Percentiles rank a stretch among this genome's conserved stretches.
These are phyloP conservation scores for Boloria euphrosyne DNA, from an alignment of 2,888 invertebrate species.

Conservation along the genomic window DNA sequence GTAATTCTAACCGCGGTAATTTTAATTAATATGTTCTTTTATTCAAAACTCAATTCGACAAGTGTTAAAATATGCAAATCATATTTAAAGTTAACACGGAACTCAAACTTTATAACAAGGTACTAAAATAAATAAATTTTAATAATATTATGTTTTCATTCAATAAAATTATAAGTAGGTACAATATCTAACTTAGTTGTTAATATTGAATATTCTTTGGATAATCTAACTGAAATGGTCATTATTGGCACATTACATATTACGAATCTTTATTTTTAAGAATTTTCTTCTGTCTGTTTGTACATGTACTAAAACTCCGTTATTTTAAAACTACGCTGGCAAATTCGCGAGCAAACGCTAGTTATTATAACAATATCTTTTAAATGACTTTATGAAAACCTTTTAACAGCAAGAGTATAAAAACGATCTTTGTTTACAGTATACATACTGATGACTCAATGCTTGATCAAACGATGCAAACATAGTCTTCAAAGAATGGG, in stretches of 20 bases:
- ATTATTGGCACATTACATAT: no score
- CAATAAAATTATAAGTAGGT: no score
- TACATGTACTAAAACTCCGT: no score
- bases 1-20: not conserved
- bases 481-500: slow-evolving; percentile 30
- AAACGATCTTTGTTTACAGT: slow-evolving; percentile 21
- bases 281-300: no score
- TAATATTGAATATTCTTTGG: no score
- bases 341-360: no score
- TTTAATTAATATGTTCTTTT: slow-evolving; percentile 1
- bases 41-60: not conserved
- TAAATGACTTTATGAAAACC: not conserved
- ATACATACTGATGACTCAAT: slow-evolving; percentile 26
- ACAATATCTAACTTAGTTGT: no score
- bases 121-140: slow-evolving; percentile 3
- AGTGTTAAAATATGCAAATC: slow-evolving; percentile 19
- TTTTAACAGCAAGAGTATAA: slow-evolving; percentile 11
- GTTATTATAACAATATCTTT: not conserved
- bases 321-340: no score
- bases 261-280: no score
- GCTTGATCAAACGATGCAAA: slow-evolving; percentile 29
- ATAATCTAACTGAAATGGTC: no score
- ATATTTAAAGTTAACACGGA: slow-evolving; percentile 3
- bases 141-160: not conserved
- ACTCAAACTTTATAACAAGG: not conserved